Conservation (phyloP, 2,113 vertebrate species). For the Amphiprion ocellaris region DNA sequence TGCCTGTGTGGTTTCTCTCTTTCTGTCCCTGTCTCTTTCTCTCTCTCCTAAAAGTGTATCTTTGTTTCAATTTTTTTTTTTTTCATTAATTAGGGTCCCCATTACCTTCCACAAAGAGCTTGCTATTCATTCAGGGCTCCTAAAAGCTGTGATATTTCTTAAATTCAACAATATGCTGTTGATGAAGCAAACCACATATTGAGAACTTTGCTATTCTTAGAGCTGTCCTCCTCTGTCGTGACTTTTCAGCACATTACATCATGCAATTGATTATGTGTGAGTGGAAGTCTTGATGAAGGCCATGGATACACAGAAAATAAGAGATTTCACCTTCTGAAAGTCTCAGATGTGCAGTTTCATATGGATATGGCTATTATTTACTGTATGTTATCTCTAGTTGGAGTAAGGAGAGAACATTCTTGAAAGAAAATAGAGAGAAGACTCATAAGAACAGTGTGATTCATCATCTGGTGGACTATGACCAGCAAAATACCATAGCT, state of each 20-base stretch:
- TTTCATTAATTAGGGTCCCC: not conserved
- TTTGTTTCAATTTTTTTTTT: too few relatives aligned
- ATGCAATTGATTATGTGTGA: not conserved
- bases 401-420: not conserved
- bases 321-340: not conserved
- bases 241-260: conserved; percentile 23
- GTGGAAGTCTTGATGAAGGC: not conserved
- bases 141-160: not conserved
- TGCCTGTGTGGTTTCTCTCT: not conserved
- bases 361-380: not conserved
- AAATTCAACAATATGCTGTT: not conserved
- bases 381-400: not conserved
- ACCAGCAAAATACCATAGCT: too few relatives aligned
- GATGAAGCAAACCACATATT: not conserved
- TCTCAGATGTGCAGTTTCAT: not conserved
- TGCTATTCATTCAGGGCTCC: not conserved
- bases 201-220: conserved; percentile 8
- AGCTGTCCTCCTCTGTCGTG: conserved; percentile 4
- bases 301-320: not conserved
- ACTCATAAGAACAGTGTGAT: too few relatives aligned
- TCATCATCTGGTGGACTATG: too few relatives aligned
- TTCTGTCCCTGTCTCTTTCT: not conserved
- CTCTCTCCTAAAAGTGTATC: not conserved
- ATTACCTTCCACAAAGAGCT: not conserved
- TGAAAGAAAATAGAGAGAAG: not conserved